Evolutionary conservation across 35 echinoderm and acorn worm genomes (phyloP).

Genomic region (Anneissia japonica): DNA sequence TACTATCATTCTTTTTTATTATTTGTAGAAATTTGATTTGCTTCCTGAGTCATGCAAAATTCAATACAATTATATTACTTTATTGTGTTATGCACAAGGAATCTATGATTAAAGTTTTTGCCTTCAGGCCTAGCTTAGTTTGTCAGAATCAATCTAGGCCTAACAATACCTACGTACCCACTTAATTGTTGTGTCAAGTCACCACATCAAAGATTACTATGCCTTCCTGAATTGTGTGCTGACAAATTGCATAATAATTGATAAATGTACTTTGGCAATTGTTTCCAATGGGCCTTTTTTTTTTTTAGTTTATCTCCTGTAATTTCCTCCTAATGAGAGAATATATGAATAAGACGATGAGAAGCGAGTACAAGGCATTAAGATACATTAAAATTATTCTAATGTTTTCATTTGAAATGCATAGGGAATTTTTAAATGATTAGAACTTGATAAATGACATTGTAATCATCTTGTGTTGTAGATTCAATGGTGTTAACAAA

Average conservation of each 20-base stretch:
- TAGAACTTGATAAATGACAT: background rate
- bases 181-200: background rate
- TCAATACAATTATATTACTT: background rate
- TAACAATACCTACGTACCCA: background rate
- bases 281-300: background rate
- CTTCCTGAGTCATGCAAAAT: background rate
- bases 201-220: background rate
- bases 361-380: background rate
- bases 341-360: background rate
- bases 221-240: background rate
- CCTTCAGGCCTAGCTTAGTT: background rate
- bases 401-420: background rate
- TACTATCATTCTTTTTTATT: background rate
- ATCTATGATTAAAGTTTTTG: background rate
- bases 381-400: background rate
- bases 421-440: background rate
- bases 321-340: background rate
- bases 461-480: background rate
- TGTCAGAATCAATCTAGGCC: background rate
- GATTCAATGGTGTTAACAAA: too few species aligned
- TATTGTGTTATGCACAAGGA: background rate
- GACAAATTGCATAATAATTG: conserved; percentile 2
- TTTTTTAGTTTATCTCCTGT: background rate
- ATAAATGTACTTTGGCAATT: background rate
- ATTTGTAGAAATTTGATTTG: background rate